Evolutionary conservation across 2,797 vertebrate genomes (phyloP).

Genomic region (Heterohyrax brucei): DNA sequence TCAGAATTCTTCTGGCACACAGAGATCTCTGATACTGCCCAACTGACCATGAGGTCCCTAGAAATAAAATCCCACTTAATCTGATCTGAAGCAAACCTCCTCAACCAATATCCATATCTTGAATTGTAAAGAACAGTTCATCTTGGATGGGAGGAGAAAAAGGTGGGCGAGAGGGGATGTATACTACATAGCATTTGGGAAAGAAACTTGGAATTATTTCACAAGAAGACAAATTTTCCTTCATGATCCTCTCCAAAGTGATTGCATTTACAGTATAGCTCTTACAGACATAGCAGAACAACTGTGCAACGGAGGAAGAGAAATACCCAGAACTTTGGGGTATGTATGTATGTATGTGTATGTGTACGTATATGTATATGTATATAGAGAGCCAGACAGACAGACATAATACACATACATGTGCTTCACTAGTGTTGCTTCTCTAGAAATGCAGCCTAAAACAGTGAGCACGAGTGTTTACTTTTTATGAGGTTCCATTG

Average conservation of each 20-base stretch:
- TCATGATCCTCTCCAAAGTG: neutral
- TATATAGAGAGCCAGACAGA: no score
- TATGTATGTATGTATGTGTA: no score
- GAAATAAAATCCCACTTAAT: neutral
- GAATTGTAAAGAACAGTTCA: neutral
- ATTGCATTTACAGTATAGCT: neutral
- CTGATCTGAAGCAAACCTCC: neutral
- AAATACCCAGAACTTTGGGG: neutral
- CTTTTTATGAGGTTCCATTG: no score
- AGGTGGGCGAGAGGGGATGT: neutral
- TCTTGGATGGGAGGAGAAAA: neutral
- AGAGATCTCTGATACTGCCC: neutral
- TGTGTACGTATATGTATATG: no score
- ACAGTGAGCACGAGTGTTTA: no score
- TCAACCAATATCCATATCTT: neutral
- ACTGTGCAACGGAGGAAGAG: neutral
- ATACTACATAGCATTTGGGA: neutral
- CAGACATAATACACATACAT: no score
- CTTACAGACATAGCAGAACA: neutral
- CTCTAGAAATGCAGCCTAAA: no score
- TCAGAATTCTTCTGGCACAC: neutral
- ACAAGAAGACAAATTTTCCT: neutral
- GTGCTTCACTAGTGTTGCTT: no score
- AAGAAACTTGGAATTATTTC: neutral
- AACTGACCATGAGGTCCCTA: neutral